Evolutionary conservation across 2,113 vertebrate genomes (phyloP).

Genomic region (Phylloscopus trochilus): DNA sequence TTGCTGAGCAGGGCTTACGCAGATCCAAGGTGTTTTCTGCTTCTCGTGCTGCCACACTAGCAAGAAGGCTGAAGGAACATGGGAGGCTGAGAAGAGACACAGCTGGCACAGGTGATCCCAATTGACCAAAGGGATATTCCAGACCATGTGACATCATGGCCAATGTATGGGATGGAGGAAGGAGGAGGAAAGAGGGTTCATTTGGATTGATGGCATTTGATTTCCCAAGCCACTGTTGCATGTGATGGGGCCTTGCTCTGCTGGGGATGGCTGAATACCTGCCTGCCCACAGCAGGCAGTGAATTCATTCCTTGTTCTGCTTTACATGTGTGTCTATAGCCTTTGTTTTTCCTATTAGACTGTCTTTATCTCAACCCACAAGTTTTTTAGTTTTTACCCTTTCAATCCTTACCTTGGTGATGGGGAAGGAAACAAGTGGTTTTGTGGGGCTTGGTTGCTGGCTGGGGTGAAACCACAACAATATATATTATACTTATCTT

Average conservation of each 20-base stretch:
- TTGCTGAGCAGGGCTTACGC: neutral
- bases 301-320: neutral
- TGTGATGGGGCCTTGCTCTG: neutral
- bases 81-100: neutral
- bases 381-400: neutral
- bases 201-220: too few relatives aligned
- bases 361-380: neutral
- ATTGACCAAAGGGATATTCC: neutral
- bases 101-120: neutral
- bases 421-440: neutral
- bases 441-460: neutral
- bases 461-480: neutral
- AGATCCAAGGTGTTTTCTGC: neutral
- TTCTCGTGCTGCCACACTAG: fast-evolving
- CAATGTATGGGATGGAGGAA: neutral
- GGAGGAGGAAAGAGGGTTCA: neutral
- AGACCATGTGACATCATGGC: neutral
- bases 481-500: neutral
- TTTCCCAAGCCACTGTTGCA: too few relatives aligned
- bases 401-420: neutral
- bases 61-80: neutral
- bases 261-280: neutral
- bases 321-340: neutral
- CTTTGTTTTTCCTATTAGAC: neutral
- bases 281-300: neutral